phyloP scores from a whole-genome alignment of 1,140 invertebrate species.

The Drosophila parvula region DNA sequence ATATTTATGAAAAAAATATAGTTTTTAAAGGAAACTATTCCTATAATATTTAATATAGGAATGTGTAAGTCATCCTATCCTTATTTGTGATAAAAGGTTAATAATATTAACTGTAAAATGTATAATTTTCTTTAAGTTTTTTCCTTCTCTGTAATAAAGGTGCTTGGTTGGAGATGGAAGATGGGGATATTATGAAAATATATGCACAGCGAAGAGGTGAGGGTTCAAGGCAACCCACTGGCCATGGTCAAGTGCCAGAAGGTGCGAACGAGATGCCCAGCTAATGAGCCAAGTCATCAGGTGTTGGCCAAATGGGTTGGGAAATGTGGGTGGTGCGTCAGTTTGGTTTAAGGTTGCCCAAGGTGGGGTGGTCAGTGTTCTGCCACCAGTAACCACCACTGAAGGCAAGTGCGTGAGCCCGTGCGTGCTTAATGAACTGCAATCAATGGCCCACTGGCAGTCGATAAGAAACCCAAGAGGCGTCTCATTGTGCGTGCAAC shows the following conservation, averaged over 20 bases:
- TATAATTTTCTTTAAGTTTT: background rate
- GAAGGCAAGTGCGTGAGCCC: conserved; percentile 45
- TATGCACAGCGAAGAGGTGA: conserved; percentile 54
- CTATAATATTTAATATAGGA: background rate
- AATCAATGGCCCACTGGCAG: conserved; percentile 69
- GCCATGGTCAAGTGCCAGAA: conserved; percentile 34
- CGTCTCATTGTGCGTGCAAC: conserved; percentile 70
- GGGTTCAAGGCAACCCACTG: conserved; percentile 25
- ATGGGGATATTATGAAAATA: conserved; percentile 67
- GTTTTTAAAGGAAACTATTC: background rate
- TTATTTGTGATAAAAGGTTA: background rate
- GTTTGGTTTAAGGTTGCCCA: background rate
- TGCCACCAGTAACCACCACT: too few species aligned
- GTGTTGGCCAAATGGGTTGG: conserved; percentile 43
- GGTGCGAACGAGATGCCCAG: conserved; percentile 45
- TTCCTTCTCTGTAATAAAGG: background rate
- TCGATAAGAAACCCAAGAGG: conserved; percentile 72
- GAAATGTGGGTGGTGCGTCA: conserved; percentile 8
- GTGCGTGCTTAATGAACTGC: conserved; percentile 80
- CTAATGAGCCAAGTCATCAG: conserved; percentile 67
- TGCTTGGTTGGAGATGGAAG: conserved; percentile 8
- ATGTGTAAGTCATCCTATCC: too few species aligned
- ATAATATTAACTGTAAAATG: background rate
- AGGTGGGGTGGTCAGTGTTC: conserved; percentile 9
- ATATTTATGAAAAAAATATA: background rate